These are phyloP conservation scores for Ptiloglossa arizonensis DNA, from an alignment of 1,140 invertebrate species.

Conservation along the genomic window DNA sequence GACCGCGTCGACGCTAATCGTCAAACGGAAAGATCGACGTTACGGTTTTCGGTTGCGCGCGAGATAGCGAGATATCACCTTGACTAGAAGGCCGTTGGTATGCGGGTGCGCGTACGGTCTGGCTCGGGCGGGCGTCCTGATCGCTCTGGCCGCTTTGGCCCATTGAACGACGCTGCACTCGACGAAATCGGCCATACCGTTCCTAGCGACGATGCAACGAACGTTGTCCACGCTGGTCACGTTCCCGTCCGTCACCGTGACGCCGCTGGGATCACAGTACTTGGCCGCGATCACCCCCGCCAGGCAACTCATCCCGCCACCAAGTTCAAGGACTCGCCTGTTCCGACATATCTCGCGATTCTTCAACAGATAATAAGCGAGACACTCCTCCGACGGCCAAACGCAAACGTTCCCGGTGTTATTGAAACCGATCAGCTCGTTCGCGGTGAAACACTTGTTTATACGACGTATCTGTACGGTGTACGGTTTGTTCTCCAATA, in stretches of 20 bases:
- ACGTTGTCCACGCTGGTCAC: slow-evolving; percentile 90
- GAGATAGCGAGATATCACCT: slow-evolving; percentile 66
- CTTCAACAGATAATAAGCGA: slow-evolving; percentile 88
- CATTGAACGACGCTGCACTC: slow-evolving; percentile 80
- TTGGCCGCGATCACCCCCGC: slow-evolving; percentile 90
- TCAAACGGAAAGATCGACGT: no score
- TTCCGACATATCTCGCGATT: slow-evolving; percentile 86
- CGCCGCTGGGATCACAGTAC: slow-evolving; percentile 83
- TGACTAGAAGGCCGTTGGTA: slow-evolving; percentile 65
- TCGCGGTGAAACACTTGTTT: slow-evolving; percentile 85
- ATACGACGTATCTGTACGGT: slow-evolving; percentile 84
- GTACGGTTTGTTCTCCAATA: slow-evolving; percentile 78
- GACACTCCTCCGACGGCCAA: slow-evolving; percentile 94
- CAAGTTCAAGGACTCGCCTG: slow-evolving; percentile 89
- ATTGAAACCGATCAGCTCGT: slow-evolving; percentile 91
- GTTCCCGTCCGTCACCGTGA: slow-evolving; percentile 91
- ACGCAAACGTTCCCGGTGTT: slow-evolving; percentile 96
- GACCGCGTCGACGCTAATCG: no score
- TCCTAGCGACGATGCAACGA: slow-evolving; percentile 84
- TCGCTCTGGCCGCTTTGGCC: slow-evolving; percentile 73
- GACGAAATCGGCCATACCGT: slow-evolving; percentile 81
- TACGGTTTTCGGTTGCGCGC: no score
- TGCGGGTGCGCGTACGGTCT: neutral
- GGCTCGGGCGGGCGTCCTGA: slow-evolving; percentile 63
- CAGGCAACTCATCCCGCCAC: slow-evolving; percentile 93